A percentile compares a stretch with the other conserved stretches of the same genome.
phyloP scores from a whole-genome alignment of 2,888 invertebrate species.

The Andricus quercusramuli region DNA sequence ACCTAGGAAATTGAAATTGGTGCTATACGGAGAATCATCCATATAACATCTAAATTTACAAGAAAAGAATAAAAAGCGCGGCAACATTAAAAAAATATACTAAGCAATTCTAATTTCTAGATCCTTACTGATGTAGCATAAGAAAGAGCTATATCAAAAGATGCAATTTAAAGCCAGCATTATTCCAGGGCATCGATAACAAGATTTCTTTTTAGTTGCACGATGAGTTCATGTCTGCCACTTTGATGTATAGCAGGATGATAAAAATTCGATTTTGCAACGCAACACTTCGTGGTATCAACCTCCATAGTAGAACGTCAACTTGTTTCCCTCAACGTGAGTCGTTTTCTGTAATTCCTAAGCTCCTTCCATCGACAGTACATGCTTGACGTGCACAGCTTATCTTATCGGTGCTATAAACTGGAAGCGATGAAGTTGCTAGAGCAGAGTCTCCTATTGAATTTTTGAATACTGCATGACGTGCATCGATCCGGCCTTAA shows the following conservation, averaged over 20 bases:
- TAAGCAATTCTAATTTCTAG: too few species aligned
- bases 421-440: slow-evolving; percentile 4
- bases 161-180: slow-evolving; percentile 9
- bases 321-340: slow-evolving; percentile 25
- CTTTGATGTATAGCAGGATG: slow-evolving; percentile 22
- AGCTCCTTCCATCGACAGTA: not conserved
- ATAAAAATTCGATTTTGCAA: slow-evolving; percentile 35
- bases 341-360: slow-evolving; percentile 24
- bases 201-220: slow-evolving; percentile 9
- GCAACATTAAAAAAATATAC: too few species aligned
- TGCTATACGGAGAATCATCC: too few species aligned
- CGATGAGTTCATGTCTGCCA: not conserved
- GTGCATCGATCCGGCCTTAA: not conserved
- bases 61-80: too few species aligned
- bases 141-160: not conserved
- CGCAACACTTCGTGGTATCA: not conserved
- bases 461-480: slow-evolving; percentile 20
- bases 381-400: slow-evolving; percentile 33
- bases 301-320: not conserved
- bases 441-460: slow-evolving; percentile 7
- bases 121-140: too few species aligned
- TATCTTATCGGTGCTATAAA: slow-evolving; percentile 29
- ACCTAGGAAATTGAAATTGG: too few species aligned
- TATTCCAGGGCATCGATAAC: not conserved
- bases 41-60: too few species aligned